Evolutionary conservation across 2,888 invertebrate species (phyloP).

Genomic region (Thecocarcelia acutangulata): DNA sequence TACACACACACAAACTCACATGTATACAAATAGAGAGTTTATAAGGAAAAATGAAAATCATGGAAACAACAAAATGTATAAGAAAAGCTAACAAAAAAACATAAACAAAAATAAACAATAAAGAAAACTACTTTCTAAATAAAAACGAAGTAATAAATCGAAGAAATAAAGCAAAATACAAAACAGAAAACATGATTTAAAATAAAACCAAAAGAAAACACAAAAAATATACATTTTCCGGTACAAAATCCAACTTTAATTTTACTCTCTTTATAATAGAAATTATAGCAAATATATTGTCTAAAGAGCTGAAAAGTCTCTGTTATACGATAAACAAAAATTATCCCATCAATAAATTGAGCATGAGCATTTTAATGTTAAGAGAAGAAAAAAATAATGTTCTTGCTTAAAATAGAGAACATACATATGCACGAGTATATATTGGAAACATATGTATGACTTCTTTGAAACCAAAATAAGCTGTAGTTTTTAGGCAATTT

Average conservation of each 20-base stretch:
- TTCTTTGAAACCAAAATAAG: slow-evolving; percentile 29
- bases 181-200: slow-evolving; percentile 27
- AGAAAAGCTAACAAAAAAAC: slow-evolving; percentile 9
- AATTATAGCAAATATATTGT: slow-evolving; percentile 45
- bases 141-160: slow-evolving; percentile 31
- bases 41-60: background rate
- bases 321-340: background rate
- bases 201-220: background rate
- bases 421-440: no score
- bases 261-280: background rate
- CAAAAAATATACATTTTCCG: slow-evolving; percentile 50
- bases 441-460: no score
- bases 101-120: slow-evolving; percentile 1
- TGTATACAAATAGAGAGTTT: background rate
- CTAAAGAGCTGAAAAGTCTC: background rate
- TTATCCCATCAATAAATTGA: background rate
- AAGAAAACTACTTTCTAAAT: slow-evolving; percentile 7
- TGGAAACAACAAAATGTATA: slow-evolving; percentile 4
- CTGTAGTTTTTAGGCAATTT: no score
- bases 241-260: background rate
- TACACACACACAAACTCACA: slow-evolving; percentile 7
- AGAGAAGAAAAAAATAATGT: background rate
- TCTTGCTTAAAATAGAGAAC: slow-evolving; percentile 1
- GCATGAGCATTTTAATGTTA: slow-evolving; percentile 17
- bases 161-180: background rate